phyloP scores from a whole-genome alignment of 1,140 invertebrate species.

The Galleria mellonella region DNA sequence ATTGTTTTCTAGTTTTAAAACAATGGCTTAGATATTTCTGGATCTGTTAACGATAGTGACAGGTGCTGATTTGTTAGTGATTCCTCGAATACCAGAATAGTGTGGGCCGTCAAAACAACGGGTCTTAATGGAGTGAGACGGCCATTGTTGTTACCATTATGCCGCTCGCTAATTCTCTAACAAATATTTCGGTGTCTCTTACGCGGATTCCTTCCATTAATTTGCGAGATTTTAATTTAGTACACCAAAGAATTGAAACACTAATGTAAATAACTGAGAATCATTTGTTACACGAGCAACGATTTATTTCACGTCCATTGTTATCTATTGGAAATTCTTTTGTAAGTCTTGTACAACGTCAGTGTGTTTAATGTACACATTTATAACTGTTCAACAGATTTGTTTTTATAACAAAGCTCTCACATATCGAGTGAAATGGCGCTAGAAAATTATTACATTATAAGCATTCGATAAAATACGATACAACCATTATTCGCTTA shows the following conservation, averaged over 20 bases:
- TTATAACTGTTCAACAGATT: too few species aligned
- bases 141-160: conserved; percentile 20
- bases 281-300: too few species aligned
- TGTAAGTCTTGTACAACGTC: too few species aligned
- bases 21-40: conserved; percentile 42
- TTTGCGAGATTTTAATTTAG: conserved; percentile 21
- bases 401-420: too few species aligned
- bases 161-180: conserved; percentile 27
- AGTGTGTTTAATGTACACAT: too few species aligned
- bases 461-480: too few species aligned
- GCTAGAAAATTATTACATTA: too few species aligned
- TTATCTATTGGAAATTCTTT: too few species aligned
- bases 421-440: too few species aligned
- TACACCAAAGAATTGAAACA: neutral
- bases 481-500: too few species aligned
- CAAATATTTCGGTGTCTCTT: conserved; percentile 29
- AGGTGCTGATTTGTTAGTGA: conserved; percentile 48
- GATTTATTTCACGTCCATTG: too few species aligned
- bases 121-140: conserved; percentile 14
- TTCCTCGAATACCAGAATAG: conserved; percentile 40
- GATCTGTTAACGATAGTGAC: conserved; percentile 37
- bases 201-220: conserved; percentile 26
- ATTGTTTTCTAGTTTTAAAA: conserved; percentile 43
- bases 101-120: conserved; percentile 42
- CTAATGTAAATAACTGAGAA: too few species aligned